Evolutionary conservation across 53 echinoderm and acorn worm genomes (phyloP).

Genomic region (Holothuria leucospilota): DNA sequence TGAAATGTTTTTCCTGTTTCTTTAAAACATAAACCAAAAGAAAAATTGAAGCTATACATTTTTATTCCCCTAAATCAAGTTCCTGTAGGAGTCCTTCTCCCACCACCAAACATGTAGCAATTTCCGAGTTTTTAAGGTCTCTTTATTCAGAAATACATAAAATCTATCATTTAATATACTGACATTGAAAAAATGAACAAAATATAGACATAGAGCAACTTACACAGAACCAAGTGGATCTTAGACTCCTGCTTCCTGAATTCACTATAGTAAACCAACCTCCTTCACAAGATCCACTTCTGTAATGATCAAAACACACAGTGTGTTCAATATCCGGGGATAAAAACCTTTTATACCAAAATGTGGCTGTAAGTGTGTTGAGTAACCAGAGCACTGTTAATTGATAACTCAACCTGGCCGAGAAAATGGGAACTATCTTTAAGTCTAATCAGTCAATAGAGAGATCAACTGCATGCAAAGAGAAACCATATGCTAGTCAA

Average conservation of each 20-base stretch:
- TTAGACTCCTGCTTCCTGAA: not conserved
- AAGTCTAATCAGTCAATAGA: slow-evolving; percentile 22
- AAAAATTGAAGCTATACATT: too few relatives aligned
- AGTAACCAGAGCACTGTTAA: slow-evolving; percentile 17
- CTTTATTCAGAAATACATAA: too few relatives aligned
- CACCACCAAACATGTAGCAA: too few relatives aligned
- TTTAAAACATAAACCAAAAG: too few relatives aligned
- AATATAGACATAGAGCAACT: not conserved
- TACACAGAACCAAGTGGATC: slow-evolving; percentile 6
- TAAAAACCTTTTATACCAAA: not conserved
- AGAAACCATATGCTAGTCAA: too few relatives aligned
- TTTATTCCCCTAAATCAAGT: too few relatives aligned
- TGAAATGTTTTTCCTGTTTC: too few relatives aligned
- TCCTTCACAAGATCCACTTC: not conserved
- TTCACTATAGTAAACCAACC: not conserved
- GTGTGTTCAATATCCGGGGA: not conserved
- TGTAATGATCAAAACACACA: slow-evolving; percentile 18
- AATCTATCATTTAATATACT: too few relatives aligned
- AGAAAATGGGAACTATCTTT: not conserved
- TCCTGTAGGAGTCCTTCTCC: too few relatives aligned
- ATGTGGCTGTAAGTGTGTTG: not conserved
- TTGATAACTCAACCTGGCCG: slow-evolving; percentile 20
- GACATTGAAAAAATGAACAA: too few relatives aligned
- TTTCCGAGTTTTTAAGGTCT: too few relatives aligned
- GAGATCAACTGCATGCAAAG: not conserved